Evolutionary conservation across 2,888 invertebrate species (phyloP), one percentile per base, ranked within the genome.

Genomic region (Netelia melanura): DNA sequence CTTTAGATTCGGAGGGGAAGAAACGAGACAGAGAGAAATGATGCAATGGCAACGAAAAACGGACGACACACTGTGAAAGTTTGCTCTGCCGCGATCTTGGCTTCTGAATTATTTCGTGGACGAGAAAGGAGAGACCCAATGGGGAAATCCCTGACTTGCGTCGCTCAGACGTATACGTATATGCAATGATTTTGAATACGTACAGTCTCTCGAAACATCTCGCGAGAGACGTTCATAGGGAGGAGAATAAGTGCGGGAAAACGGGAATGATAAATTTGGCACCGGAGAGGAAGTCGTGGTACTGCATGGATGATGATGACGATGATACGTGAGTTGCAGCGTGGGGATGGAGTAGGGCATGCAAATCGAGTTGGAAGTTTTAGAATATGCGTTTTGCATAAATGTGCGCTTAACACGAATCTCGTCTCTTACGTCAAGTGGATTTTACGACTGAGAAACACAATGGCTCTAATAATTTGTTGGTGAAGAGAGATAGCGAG

Each of bases 61-160:
- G 64, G 56, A 72, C 43, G 54, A 52, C 10, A 58, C 48, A 30
- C 61, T 58, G 58, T 25, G 30, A 67, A 54, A 52, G 44, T 25
- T 64, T 52, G 25, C 68, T 25, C 68, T 43, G 25, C 56, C 14
- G 71, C 10, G 62, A 70, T 52, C 52, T 62, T 67, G 68, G 62
- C 76, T 76, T 56, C n/a, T 76, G 76, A 82, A 82, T 82, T 82
- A 82, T 82, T 82, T 82, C 30, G 56, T 62, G 11, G 76, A 21
- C 58, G 56, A n/a, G 52, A 68, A 68, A 23, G 43, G 75, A 68
- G 58, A 58, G 54, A 10, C 43, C 58, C 30, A 52, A 52, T 38
- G 75, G 14, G 62, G 68, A 17, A 80, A 67, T 30, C 54, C 43
- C 43, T 14, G 48, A 56, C 61, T 17, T 17, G 61, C 30, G 21